Evolutionary conservation across 2,888 invertebrate genomes (phyloP), one percentile per base, ranked within the genome.

Genomic region (Latrodectus elegans): DNA sequence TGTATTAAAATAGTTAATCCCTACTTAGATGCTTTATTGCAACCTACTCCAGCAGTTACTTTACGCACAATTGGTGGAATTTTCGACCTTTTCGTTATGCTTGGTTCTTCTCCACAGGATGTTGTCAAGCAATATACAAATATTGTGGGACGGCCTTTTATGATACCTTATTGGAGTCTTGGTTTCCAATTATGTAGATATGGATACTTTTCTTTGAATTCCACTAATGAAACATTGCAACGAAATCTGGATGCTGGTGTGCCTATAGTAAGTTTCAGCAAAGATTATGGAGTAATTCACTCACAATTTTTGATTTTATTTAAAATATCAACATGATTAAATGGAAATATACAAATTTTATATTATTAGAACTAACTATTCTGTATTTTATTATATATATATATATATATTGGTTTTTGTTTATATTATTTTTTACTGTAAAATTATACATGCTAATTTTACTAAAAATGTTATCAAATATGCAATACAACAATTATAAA

Each of bases 231-330:
- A 88, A 94, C 95, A 0, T 95, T 95, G 95, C 93, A 95, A 90
- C 93, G 94, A 89, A 96, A 95, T 88, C 93, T 95, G 89, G 94
- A 94, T 85, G 96, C 95, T 51, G 95, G 95, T 15, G 95, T 96
- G 91, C 95, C 96, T 76, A 94, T 95, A 92, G 95, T 95, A 93
- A 94, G 94, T 93, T 55, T 70, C 38, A 38, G 38, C 38, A 38
- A 2, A 4, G 38, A 38, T 38, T 3, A 38, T 38, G 38, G 4
- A 1, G 4, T 0, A 38, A 38, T 38, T 38, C 38, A 4, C 4
- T 6, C 1, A 38, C 4, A 6, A 38, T 38, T 38, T 38, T 38
- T 38, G 38, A 38, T 1, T 38, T 38, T 38, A 38, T 38, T 38
- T 38, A 38, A 38, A 38, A 1, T 38, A 6, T 38, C 6, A 6